phyloP scores from a whole-genome alignment of 2,888 invertebrate species.

The Bhutanitis thaidina region DNA sequence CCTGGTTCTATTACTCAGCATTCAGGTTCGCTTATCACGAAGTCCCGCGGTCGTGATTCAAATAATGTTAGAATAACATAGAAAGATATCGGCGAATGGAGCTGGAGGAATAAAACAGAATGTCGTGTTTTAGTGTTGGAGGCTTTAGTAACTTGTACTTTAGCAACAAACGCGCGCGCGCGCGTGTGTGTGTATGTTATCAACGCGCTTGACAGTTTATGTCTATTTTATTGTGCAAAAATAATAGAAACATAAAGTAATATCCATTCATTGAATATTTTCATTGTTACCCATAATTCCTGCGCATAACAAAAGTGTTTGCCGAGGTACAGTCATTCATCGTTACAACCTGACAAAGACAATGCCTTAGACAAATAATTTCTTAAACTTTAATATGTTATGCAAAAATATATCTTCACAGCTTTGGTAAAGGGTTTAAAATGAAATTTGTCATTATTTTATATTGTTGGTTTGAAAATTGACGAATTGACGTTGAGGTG shows the following conservation, averaged over 20 bases:
- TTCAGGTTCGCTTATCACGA: too few relatives aligned
- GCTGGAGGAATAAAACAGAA: too few relatives aligned
- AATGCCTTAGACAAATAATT: conserved; percentile 4
- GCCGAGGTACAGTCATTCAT: background rate
- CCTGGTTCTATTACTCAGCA: too few relatives aligned
- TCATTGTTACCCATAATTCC: background rate
- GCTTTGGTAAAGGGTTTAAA: background rate
- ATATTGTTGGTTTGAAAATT: conserved; percentile 4
- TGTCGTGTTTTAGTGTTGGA: too few relatives aligned
- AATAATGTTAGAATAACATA: too few relatives aligned
- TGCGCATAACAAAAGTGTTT: conserved; percentile 6
- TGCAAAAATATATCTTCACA: background rate
- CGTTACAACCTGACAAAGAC: background rate
- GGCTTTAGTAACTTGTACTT: too few relatives aligned
- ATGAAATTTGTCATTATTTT: background rate
- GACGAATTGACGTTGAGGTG: conserved; percentile 4
- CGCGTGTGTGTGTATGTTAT: too few relatives aligned
- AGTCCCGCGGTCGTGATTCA: too few relatives aligned
- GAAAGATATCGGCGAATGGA: too few relatives aligned
- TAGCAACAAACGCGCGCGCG: too few relatives aligned
- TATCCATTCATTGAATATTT: conserved; percentile 5
- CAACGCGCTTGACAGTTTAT: background rate
- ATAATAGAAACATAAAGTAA: background rate
- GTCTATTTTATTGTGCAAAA: background rate
- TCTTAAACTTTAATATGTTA: background rate